Percentiles rank a stretch among this genome's conserved stretches.
phyloP scores from a whole-genome alignment of 2,888 invertebrate species.

The Pristionchus exspectatus region DNA sequence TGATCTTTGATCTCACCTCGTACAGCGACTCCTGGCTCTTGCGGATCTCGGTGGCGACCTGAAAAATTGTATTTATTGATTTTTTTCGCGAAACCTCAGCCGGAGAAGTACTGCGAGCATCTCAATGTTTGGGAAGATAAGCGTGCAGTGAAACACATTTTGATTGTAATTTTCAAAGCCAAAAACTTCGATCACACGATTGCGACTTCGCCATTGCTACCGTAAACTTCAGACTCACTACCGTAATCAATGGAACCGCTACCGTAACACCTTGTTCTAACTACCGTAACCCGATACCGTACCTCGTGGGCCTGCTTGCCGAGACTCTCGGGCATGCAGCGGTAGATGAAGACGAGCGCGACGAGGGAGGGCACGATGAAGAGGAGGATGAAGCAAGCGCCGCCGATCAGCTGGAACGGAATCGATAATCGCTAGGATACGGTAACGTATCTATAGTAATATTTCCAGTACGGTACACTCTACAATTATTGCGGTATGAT shows the following conservation, averaged over 20 bases:
- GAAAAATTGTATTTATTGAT: background rate
- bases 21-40: conserved; percentile 39
- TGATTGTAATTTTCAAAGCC: no score
- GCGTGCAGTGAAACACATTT: background rate
- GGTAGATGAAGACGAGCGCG: conserved; percentile 68
- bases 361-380: conserved; percentile 71
- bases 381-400: conserved; percentile 68
- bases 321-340: conserved; percentile 73
- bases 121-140: background rate
- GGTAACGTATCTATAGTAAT: no score
- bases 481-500: no score
- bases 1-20: conserved; percentile 18
- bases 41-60: conserved; percentile 41
- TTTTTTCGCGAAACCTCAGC: background rate
- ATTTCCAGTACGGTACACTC: no score
- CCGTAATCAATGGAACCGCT: no score
- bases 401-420: conserved; percentile 68
- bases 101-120: background rate
- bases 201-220: no score
- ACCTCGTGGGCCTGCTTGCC: conserved; percentile 67
- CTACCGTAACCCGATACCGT: background rate
- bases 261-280: background rate
- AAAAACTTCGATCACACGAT: no score
- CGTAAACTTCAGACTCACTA: no score
- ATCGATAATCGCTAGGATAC: background rate